phyloP scores from a whole-genome alignment of 2,888 invertebrate species.

The Nomada goodeniana region DNA sequence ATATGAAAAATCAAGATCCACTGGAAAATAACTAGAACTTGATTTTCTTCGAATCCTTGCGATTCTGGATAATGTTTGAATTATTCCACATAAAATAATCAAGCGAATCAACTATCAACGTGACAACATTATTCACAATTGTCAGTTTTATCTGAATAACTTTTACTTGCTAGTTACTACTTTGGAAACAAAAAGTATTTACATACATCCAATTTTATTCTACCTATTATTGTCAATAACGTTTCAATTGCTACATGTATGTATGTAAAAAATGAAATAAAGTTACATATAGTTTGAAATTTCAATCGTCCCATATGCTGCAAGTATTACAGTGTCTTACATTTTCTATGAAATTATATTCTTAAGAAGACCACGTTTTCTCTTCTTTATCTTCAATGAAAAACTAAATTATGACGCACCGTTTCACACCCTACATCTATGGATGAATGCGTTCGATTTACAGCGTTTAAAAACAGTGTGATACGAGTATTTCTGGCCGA shows the following conservation, averaged over 20 bases:
- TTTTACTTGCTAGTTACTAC: background rate
- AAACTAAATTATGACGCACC: constrained; percentile 6
- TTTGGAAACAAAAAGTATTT: background rate
- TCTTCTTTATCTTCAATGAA: background rate
- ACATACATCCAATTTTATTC: background rate
- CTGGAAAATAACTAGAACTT: constrained; percentile 30
- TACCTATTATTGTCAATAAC: too few relatives aligned
- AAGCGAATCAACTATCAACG: background rate
- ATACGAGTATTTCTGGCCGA: background rate
- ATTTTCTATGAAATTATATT: background rate
- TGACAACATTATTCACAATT: background rate
- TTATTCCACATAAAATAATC: too few relatives aligned
- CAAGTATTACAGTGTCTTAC: background rate
- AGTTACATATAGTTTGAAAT: background rate
- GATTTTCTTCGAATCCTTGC: background rate
- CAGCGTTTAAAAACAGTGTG: too few relatives aligned
- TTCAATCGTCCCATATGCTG: background rate
- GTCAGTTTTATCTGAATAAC: background rate
- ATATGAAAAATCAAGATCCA: constrained; percentile 9
- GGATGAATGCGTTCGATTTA: background rate
- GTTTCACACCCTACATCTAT: background rate
- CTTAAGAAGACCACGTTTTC: background rate
- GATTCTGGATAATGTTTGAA: background rate
- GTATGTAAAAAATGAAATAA: background rate
- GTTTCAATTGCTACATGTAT: background rate